A percentile compares a stretch with the other conserved stretches of the same genome.
Conservation (phyloP, 2,888 invertebrate genomes). For the Ophioninae sp. region DNA sequence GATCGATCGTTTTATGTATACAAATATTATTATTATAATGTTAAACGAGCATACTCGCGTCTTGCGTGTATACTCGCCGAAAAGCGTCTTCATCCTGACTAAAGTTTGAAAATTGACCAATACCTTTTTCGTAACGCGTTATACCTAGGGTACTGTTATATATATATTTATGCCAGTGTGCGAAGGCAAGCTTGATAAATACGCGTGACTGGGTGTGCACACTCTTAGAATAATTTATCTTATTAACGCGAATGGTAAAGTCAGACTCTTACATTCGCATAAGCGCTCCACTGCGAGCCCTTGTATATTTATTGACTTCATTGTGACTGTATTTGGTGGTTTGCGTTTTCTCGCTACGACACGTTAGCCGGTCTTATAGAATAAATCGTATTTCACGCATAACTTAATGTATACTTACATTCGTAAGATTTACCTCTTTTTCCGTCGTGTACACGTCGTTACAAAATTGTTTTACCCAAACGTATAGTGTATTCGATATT, state of each 20-base stretch:
- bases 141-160: slow-evolving; percentile 37
- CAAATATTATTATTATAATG: slow-evolving; percentile 26
- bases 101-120: slow-evolving; percentile 75
- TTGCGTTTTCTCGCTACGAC: slow-evolving; percentile 42
- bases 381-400: slow-evolving; percentile 42
- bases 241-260: slow-evolving; percentile 57
- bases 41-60: slow-evolving; percentile 61
- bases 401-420: slow-evolving; percentile 34
- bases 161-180: slow-evolving; percentile 15
- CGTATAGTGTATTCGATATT: slow-evolving; percentile 63
- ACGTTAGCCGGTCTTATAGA: slow-evolving; percentile 47
- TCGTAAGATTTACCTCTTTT: slow-evolving; percentile 13
- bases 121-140: slow-evolving; percentile 66
- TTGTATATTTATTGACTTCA: slow-evolving; percentile 59
- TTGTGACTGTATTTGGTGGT: slow-evolving; percentile 46
- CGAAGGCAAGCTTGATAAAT: slow-evolving; percentile 22
- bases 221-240: slow-evolving; percentile 27
- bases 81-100: slow-evolving; percentile 71
- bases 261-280: slow-evolving; percentile 62
- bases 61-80: slow-evolving; percentile 71
- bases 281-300: slow-evolving; percentile 13
- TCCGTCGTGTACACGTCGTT: slow-evolving; percentile 20
- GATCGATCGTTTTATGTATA: slow-evolving; percentile 63
- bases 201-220: slow-evolving; percentile 29
- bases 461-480: slow-evolving; percentile 37